Evolutionary conservation across 64 coral and sea anemone species (phyloP).

Genomic region (Montipora sp.): DNA sequence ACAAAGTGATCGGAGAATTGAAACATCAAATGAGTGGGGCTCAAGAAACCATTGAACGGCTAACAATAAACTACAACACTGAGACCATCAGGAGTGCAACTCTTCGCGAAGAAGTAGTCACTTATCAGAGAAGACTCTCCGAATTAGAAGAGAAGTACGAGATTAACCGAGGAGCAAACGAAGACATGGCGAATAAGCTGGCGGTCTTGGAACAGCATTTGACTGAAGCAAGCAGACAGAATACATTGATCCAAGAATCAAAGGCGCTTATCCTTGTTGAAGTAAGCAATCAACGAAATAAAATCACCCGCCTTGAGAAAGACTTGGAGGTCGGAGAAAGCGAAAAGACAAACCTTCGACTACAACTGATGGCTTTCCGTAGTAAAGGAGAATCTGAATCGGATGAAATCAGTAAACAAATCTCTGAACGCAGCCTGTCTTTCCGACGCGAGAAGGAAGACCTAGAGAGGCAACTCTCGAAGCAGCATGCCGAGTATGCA

Average conservation of each 20-base stretch:
- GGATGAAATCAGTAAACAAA: conserved; percentile 58
- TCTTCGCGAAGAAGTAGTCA: conserved; percentile 78
- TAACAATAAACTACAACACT: conserved; percentile 75
- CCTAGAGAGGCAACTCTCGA: conserved; percentile 44
- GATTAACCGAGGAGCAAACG: conserved; percentile 76
- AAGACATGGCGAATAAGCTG: conserved; percentile 86
- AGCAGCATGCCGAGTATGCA: conserved; percentile 29
- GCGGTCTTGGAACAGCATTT: conserved; percentile 83
- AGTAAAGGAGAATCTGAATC: conserved; percentile 67
- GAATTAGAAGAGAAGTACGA: conserved; percentile 93
- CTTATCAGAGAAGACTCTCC: conserved; percentile 79
- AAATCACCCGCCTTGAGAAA: conserved; percentile 71
- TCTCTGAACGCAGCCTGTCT: conserved; percentile 60
- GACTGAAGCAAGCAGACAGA: conserved; percentile 64
- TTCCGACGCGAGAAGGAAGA: conserved; percentile 75
- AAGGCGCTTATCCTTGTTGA: conserved; percentile 76
- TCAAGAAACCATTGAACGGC: conserved; percentile 59
- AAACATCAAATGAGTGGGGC: conserved; percentile 65
- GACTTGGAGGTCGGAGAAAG: conserved; percentile 74
- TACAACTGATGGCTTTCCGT: conserved; percentile 60
- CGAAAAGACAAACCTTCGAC: conserved; percentile 68
- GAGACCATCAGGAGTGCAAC: conserved; percentile 58
- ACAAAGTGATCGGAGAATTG: conserved; percentile 72
- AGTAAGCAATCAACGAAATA: conserved; percentile 74
- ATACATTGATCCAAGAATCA: conserved; percentile 66